A percentile compares a stretch with the other conserved stretches of the same genome.
These are phyloP conservation scores for Peromyscus nudipes DNA, from an alignment of 2,797 vertebrate genomes.

Conservation along the genomic window DNA sequence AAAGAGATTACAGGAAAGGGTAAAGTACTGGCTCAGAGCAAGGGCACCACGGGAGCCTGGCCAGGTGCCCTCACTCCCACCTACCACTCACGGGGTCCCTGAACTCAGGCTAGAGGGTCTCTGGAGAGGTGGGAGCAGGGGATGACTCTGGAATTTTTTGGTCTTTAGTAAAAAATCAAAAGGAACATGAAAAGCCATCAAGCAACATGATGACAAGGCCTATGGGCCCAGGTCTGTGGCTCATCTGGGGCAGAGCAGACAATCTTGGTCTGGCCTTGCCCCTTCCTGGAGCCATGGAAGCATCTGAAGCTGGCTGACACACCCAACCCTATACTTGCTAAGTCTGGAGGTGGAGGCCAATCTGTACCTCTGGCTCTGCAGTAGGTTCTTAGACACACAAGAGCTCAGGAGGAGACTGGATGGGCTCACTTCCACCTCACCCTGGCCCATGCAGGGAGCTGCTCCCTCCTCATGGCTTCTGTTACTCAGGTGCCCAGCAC, in stretches of 20 bases:
- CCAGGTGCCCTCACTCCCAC: conserved; percentile 74
- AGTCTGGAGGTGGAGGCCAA: not conserved
- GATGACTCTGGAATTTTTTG: conserved; percentile 90
- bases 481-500: not conserved
- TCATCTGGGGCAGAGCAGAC: not conserved
- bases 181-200: conserved; percentile 78
- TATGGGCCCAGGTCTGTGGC: not conserved
- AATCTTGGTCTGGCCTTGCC: conserved; percentile 32
- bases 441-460: not conserved
- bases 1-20: not conserved
- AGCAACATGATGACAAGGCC: conserved; percentile 32
- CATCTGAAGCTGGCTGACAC: conserved; percentile 51
- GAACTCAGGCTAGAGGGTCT: conserved; percentile 78
- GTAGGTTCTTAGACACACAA: not conserved
- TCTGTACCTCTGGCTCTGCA: not conserved
- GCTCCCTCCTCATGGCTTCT: not conserved
- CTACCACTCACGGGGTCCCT: conserved; percentile 54
- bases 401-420: not conserved
- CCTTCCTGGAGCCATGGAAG: conserved; percentile 56
- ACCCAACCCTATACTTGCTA: not conserved
- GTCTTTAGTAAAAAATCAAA: conserved; percentile 92
- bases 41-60: not conserved
- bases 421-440: conserved; percentile 74
- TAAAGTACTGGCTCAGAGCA: not conserved
- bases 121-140: conserved; percentile 23